Conservation (phyloP, 2,113 vertebrate genomes). For the Sphaerodactylus townsendi region DNA sequence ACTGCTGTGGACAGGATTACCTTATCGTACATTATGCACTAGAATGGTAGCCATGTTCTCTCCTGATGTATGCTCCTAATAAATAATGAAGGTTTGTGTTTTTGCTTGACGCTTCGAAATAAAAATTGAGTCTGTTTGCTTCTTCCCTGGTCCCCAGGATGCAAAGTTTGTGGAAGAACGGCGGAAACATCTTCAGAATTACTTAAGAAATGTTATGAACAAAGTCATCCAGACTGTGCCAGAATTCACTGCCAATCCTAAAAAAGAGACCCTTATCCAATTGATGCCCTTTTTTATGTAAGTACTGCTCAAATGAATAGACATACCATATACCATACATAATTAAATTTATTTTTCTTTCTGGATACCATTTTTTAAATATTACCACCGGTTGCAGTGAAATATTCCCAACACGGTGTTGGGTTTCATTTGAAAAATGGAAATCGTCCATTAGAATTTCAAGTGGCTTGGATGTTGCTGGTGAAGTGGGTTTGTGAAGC, state of each 20-base stretch:
- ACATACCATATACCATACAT: not conserved
- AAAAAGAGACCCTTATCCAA: slow-evolving; percentile 90
- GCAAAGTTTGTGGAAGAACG: slow-evolving; percentile 97
- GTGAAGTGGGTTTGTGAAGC: not conserved
- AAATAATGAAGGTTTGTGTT: not conserved
- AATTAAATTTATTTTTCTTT: not conserved
- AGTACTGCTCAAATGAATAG: slow-evolving; percentile 64
- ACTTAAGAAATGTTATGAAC: slow-evolving; percentile 95
- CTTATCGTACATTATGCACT: not conserved
- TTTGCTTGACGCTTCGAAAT: not conserved
- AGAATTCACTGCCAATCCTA: slow-evolving; percentile 87
- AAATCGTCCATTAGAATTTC: not conserved
- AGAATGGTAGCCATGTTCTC: not conserved
- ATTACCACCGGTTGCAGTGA: not conserved
- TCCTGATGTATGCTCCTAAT: not conserved
- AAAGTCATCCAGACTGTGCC: slow-evolving; percentile 94
- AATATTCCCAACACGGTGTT: not conserved
- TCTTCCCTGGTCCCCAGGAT: slow-evolving; percentile 75
- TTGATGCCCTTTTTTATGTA: slow-evolving; percentile 95
- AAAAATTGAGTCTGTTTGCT: not conserved
- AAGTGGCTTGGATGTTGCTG: slow-evolving; percentile 16
- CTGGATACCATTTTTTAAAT: not conserved
- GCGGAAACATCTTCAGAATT: slow-evolving; percentile 92
- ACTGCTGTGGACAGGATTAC: too few relatives aligned
- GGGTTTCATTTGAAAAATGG: not conserved